phyloP scores from a whole-genome alignment of 2,888 invertebrate species.

The Hermaeophaga mercurialis region DNA sequence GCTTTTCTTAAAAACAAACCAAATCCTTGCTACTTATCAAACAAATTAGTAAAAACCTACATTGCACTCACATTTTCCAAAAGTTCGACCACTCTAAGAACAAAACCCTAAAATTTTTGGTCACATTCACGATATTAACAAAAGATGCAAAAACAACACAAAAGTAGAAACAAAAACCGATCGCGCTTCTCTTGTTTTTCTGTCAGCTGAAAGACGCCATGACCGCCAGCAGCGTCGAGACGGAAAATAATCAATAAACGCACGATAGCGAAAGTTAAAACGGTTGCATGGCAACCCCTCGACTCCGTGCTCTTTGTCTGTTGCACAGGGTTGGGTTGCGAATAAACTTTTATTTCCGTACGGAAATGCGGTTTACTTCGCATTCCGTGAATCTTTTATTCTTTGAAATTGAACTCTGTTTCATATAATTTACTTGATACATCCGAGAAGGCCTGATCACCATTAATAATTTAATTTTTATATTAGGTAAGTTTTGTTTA shows the following conservation, averaged over 20 bases:
- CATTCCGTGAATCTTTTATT: too few species aligned
- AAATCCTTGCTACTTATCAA: not conserved
- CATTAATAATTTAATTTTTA: too few species aligned
- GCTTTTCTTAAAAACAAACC: not conserved
- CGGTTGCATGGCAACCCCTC: constrained; percentile 54
- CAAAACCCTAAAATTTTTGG: constrained; percentile 18
- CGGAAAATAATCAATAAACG: constrained; percentile 59
- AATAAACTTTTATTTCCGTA: too few species aligned
- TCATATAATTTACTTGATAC: too few species aligned
- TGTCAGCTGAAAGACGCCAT: constrained; percentile 59
- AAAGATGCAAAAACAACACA: constrained; percentile 45
- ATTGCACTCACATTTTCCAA: constrained; percentile 14
- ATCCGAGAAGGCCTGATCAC: too few species aligned
- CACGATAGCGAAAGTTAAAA: constrained; percentile 57
- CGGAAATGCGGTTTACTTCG: too few species aligned
- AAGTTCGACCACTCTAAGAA: constrained; percentile 11
- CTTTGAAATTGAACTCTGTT: too few species aligned
- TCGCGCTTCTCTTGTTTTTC: constrained; percentile 48
- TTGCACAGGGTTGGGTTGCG: constrained; percentile 34
- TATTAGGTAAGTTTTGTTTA: too few species aligned
- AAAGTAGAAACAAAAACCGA: constrained; percentile 47
- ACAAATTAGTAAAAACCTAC: not conserved
- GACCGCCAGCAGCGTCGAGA: constrained; percentile 54
- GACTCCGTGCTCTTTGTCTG: constrained; percentile 38
- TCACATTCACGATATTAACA: constrained; percentile 25